Evolutionary conservation across 2,113 vertebrate genomes (phyloP), one percentile per base, ranked within the genome.

Genomic region (Oncorhynchus tshawytscha): DNA sequence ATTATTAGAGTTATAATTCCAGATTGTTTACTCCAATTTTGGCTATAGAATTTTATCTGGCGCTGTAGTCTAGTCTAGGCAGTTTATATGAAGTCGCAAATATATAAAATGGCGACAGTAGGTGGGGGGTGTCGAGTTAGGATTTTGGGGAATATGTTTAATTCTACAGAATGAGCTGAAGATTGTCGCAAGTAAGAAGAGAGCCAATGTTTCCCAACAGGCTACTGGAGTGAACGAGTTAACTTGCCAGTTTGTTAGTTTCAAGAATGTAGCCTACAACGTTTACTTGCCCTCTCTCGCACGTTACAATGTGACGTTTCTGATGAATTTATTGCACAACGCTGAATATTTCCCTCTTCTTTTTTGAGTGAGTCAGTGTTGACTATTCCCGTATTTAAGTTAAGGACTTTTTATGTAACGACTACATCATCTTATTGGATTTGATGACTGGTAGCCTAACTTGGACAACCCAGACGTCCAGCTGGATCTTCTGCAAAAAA

Each of bases 81-180:
- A 92, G 90, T 91, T 91, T 86, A 45, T 86, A 91, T 92, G 84
- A 93, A 93, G 92, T 94, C 92, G 90, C 90, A 91, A 88, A 92
- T 92, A 91, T 93, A 91, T 94, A 94, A 94, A 94, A 94, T 94
- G 93, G 93, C 93, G 93, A 94, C 93, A 94, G 91, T 90, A 91
- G 90, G 91, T 89, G 86, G 89, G 89, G 91, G 82, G 91, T 81
- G 85, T 80, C 70, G 78, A 87, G 75, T 84, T 79, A 88, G 87
- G 88, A 82, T 83, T 91, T 80, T 83, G 84, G 87, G 87, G 84
- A 86, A 88, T 92, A 87, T 90, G 51, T 54, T 54, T 88, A 79
- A 87, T 85, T 87, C 22, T 49, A 64, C 75, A 75, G 75, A 82
- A 78, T 67, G 88, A 87, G 85, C 78, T 78, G 57, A 82, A 77